Evolutionary conservation across 30 jellyfish, hydroid and myxozoan species (phyloP).

Genomic region (Turritopsis rubra): DNA sequence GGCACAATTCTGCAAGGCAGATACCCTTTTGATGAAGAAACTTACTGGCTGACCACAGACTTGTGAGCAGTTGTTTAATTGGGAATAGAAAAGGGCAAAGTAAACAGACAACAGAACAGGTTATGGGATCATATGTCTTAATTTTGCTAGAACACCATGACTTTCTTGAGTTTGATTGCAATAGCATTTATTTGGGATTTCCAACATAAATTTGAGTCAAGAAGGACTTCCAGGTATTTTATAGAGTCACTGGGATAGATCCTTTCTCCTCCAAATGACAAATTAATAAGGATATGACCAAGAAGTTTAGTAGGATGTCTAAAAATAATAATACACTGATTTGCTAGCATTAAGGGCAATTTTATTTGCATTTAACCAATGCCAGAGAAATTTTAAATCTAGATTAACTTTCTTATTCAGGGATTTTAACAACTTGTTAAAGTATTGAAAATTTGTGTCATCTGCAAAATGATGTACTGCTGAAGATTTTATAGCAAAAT

Average conservation of each 20-base stretch:
- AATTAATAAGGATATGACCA: neutral
- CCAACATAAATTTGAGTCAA: neutral
- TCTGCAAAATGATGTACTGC: too few species aligned
- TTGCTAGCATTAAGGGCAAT: neutral
- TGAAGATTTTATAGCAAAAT: too few species aligned
- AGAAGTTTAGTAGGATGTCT: neutral
- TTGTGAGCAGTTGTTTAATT: too few species aligned
- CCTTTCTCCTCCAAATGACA: too few species aligned
- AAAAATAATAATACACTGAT: neutral
- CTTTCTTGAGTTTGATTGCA: neutral
- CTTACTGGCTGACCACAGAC: neutral
- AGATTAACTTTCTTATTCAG: neutral
- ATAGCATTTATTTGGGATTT: neutral
- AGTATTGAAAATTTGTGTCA: too few species aligned
- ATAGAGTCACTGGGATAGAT: neutral
- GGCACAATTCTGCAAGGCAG: neutral
- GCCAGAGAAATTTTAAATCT: neutral
- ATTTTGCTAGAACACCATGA: neutral
- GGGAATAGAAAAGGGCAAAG: neutral
- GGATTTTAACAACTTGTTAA: neutral
- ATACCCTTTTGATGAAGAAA: neutral
- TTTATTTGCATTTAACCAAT: neutral
- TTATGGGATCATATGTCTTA: neutral
- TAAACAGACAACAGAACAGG: neutral
- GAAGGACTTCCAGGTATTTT: neutral